Base-by-base conservation (phyloP, 2,797 vertebrate species). In the Gymnoscopelus braueri region DNA sequence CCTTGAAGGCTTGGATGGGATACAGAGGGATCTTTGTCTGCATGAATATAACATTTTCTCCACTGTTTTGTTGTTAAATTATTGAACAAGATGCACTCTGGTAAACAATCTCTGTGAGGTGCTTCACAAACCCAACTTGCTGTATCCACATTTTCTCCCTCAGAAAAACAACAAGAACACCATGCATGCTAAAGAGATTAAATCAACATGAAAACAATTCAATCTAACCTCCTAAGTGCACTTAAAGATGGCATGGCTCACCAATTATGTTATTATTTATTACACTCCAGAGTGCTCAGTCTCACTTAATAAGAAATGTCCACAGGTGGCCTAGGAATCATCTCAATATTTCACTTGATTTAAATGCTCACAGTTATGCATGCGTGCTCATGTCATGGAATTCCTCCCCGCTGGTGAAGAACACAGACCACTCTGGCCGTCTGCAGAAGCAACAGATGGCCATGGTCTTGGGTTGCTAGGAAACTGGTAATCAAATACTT, bases 401-500 rank as follows among this genome's bases (percentile, higher is more conserved):
- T 93, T 92, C 88, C 89, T 93, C 85, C 87, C 89, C 81, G 87
- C 84, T 87, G 91, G 84, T 85, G 82, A 44, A 32, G 19, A 68
- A 71, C 73, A 48, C 83, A 53, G 88, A 71, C 75, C 64, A 66
- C 87, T 76, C 89, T 70, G 82, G 83, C 89, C 84, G 87, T 80
- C 88, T 85, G 91, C 83, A 70, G 77, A 82, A 92, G 91, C 93
- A 94, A 94, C 93, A 95, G 93, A 94, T 95, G 93, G 93, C 92
- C 82, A 2, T 84, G 89, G 82, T 90, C 87, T 85, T 84, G 85
- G 75, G 94, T 95, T 95, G 93, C 93, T 94, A 93, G 91, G 93
- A 91, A 91, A 95, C 93, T 93, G 91, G 87, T 91, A 89, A 93
- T 93, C 92, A 94, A 93, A 91, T 88, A 88, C 89, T 93, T 91